Conservation (phyloP, 1,140 invertebrate genomes). For the Tachypleus tridentatus region DNA sequence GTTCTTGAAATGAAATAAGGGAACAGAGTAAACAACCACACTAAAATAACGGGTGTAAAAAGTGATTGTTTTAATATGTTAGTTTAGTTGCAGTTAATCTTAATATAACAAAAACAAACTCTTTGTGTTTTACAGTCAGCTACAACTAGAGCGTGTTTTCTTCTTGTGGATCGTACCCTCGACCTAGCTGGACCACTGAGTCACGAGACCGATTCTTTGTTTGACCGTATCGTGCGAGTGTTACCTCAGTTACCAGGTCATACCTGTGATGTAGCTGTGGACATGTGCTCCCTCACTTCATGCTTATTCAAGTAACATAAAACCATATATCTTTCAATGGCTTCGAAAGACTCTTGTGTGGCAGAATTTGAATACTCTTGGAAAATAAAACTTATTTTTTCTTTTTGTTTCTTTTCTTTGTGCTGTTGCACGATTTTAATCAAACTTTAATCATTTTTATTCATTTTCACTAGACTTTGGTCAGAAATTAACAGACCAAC, state of each 20-base stretch:
- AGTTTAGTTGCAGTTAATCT: no score
- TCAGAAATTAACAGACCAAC: background rate
- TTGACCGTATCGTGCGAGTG: slow-evolving; percentile 30
- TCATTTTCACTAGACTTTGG: background rate
- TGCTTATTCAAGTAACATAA: slow-evolving; percentile 22
- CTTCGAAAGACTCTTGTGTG: no score
- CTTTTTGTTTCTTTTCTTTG: background rate
- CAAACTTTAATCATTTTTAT: background rate
- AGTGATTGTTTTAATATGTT: no score
- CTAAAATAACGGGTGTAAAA: no score
- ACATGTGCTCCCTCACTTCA: slow-evolving; percentile 29
- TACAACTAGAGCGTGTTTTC: slow-evolving; percentile 27
- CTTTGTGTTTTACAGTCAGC: slow-evolving; percentile 19
- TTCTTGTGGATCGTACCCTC: slow-evolving; percentile 32
- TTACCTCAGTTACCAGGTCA: slow-evolving; percentile 30
- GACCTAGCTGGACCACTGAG: slow-evolving; percentile 28
- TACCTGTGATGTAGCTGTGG: slow-evolving; percentile 28
- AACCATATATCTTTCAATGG: no score
- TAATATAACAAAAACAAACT: no score
- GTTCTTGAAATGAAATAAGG: no score
- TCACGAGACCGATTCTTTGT: slow-evolving; percentile 28
- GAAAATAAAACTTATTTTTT: background rate
- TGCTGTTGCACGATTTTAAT: background rate
- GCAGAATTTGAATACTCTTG: background rate
- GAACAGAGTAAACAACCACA: no score